A percentile compares a stretch with the other conserved stretches of the same genome.
Conservation (phyloP, 37 sponge, comb jelly and placozoan genomes). For the Ianthella basta region DNA sequence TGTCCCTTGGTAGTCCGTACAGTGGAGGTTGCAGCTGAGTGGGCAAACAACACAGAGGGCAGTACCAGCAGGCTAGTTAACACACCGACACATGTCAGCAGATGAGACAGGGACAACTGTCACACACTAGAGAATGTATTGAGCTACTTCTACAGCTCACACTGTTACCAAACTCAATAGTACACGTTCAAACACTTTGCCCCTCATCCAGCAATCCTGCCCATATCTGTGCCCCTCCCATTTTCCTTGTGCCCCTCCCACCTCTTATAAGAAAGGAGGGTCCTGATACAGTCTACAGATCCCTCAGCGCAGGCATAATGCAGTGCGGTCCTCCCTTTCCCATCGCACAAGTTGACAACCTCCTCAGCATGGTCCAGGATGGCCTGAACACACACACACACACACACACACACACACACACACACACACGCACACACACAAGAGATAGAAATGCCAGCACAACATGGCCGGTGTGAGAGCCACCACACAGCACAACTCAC, state of each 20-base stretch:
- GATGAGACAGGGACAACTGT: neutral
- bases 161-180: too few species aligned
- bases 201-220: too few species aligned
- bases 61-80: neutral
- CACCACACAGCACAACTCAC: too few species aligned
- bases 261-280: conserved; percentile 67
- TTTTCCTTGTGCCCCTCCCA: neutral
- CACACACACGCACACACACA: too few species aligned
- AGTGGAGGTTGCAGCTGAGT: conserved; percentile 73
- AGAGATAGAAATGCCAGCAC: too few species aligned
- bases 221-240: too few species aligned
- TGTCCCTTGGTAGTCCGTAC: conserved; percentile 61
- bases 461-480: too few species aligned
- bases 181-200: too few species aligned
- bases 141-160: too few species aligned
- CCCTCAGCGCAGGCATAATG: conserved; percentile 89
- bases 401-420: too few species aligned
- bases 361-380: conserved; percentile 59
- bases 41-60: neutral
- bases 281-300: conserved; percentile 69
- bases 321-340: conserved; percentile 73
- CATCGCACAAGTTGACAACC: conserved; percentile 54
- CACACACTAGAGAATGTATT: neutral
- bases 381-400: conserved; percentile 34
- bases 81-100: neutral